phyloP scores from a whole-genome alignment of 2,113 vertebrate genomes.

The Bubalus kerabau region DNA sequence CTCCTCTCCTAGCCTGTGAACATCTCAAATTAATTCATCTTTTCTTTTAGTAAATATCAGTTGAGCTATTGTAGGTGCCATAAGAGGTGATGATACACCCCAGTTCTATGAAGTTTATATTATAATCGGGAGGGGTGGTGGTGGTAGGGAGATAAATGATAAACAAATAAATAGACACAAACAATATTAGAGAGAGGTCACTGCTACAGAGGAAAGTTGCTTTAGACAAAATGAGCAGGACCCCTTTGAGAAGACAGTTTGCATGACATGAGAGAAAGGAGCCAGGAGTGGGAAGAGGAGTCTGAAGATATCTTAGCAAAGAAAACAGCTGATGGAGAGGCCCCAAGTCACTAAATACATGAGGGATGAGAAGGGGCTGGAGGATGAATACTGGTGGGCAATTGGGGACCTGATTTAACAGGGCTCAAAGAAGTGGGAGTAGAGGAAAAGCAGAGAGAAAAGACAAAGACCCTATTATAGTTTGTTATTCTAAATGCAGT shows the following conservation, averaged over 20 bases:
- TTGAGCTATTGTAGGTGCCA: neutral
- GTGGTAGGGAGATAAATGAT: neutral
- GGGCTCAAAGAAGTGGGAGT: neutral
- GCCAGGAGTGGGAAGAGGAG: neutral
- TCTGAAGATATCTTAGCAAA: neutral
- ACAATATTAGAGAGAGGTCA: neutral
- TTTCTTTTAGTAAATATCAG: neutral
- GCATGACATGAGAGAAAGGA: neutral
- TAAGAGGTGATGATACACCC: neutral
- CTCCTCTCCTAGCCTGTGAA: too few species aligned
- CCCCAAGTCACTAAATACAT: fast-evolving
- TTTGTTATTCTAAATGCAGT: neutral
- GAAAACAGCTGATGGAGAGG: neutral
- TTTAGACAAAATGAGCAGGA: neutral
- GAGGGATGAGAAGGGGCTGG: neutral
- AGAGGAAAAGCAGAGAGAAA: neutral
- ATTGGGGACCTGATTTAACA: too few species aligned
- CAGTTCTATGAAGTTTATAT: neutral
- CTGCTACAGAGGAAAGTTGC: neutral
- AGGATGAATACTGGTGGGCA: neutral
- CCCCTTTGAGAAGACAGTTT: neutral
- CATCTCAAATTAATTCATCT: neutral
- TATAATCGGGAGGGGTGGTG: fast-evolving
- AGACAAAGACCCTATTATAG: fast-evolving
- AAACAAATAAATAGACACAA: neutral